Percentiles rank a stretch among this genome's conserved stretches.
phyloP scores from a whole-genome alignment of 2,888 invertebrate genomes.

The Gnatocerus cornutus region DNA sequence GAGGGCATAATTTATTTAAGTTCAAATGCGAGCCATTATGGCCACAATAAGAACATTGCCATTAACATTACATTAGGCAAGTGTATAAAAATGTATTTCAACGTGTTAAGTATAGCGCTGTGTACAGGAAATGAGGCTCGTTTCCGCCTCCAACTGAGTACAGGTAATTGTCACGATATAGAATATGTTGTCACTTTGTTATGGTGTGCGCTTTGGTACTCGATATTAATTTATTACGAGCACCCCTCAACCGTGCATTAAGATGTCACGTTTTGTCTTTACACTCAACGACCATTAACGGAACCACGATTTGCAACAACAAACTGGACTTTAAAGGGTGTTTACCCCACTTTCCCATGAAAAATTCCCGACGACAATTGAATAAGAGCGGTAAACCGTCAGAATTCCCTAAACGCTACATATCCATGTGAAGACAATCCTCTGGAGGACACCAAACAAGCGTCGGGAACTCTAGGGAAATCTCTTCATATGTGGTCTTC shows the following conservation, averaged over 20 bases:
- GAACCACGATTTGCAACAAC: too few species aligned
- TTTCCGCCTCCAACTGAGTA: slow-evolving; percentile 59
- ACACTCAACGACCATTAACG: too few species aligned
- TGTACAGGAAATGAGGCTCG: slow-evolving; percentile 59
- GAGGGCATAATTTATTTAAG: slow-evolving; percentile 39
- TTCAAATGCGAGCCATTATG: slow-evolving; percentile 21
- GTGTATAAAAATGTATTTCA: slow-evolving; percentile 56
- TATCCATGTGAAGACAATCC: slow-evolving; percentile 53
- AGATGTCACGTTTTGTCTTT: slow-evolving; percentile 1
- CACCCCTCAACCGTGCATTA: slow-evolving; percentile 13
- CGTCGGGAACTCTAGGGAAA: slow-evolving; percentile 62
- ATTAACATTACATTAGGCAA: slow-evolving; percentile 55
- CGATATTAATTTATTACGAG: slow-evolving; percentile 50
- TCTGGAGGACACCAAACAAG: slow-evolving; percentile 51
- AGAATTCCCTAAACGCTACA: slow-evolving; percentile 56
- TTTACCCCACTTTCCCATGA: slow-evolving; percentile 28
- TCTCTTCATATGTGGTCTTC: slow-evolving; percentile 65
- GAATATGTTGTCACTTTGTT: slow-evolving; percentile 62
- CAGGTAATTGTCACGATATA: slow-evolving; percentile 60
- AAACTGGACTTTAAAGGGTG: too few species aligned
- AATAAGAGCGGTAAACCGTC: slow-evolving; percentile 49
- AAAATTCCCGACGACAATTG: slow-evolving; percentile 43
- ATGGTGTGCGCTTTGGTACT: slow-evolving; percentile 39
- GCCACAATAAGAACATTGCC: slow-evolving; percentile 38
- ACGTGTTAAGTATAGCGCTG: slow-evolving; percentile 61